Percentiles rank a stretch among this genome's conserved stretches.
Conservation (phyloP, 1,140 invertebrate genomes). For the Steinernema khuongi region DNA sequence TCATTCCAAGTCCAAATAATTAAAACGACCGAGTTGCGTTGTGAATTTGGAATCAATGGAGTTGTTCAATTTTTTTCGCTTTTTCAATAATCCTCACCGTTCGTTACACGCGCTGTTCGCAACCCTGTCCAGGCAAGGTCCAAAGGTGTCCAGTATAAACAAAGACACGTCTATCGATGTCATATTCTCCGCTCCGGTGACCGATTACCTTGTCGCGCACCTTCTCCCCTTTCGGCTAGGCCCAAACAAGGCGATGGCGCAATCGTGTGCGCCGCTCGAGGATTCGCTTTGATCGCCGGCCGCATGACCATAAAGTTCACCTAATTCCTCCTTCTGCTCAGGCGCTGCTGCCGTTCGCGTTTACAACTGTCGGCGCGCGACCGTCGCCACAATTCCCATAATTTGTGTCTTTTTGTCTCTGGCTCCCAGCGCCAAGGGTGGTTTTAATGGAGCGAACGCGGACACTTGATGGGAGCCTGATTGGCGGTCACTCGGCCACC, state of each 20-base stretch:
- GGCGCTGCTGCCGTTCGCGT: not conserved
- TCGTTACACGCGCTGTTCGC: not conserved
- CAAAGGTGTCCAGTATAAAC: not conserved
- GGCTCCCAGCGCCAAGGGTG: no score
- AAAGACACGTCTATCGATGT: conserved; percentile 12
- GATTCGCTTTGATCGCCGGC: not conserved
- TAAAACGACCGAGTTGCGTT: no score
- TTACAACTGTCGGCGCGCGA: not conserved
- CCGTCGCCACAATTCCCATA: not conserved
- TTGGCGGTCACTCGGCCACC: no score
- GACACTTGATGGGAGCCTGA: no score
- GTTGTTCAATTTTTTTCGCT: no score
- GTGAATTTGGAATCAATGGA: no score
- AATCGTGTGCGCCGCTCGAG: not conserved
- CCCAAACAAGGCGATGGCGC: not conserved
- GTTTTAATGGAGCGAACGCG: no score
- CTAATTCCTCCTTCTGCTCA: not conserved
- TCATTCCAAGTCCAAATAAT: no score
- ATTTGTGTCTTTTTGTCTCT: not conserved
- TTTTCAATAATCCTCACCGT: no score
- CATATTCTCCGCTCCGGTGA: conserved; percentile 3
- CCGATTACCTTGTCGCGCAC: conserved; percentile 14
- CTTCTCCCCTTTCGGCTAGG: not conserved
- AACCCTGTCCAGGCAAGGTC: not conserved
- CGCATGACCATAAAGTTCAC: not conserved